Conservation (phyloP, 1,140 invertebrate genomes). For the Drosophila varians region DNA sequence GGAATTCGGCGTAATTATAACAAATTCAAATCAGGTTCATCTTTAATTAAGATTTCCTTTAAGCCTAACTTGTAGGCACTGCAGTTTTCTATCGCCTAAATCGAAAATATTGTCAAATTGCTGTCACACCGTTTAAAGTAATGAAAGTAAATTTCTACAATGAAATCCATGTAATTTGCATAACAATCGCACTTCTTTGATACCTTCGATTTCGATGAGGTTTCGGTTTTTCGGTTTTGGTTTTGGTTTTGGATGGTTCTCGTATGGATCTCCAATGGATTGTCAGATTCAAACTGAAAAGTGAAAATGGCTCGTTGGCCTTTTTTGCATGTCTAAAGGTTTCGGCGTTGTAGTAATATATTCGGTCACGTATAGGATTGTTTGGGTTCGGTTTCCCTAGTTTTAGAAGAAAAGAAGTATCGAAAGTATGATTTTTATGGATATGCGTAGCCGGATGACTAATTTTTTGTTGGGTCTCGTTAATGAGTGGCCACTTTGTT, state of each 20-base stretch:
- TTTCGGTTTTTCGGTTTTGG: too few relatives aligned
- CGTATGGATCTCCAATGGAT: constrained; percentile 1
- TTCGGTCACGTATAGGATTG: constrained; percentile 40
- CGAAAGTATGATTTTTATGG: constrained; percentile 48
- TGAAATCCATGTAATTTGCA: constrained; percentile 69
- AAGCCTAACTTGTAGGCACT: too few relatives aligned
- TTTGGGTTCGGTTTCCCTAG: constrained; percentile 30
- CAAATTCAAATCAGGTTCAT: neutral
- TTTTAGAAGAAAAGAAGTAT: constrained; percentile 32
- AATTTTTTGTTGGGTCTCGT: constrained; percentile 39
- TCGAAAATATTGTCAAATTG: constrained; percentile 6
- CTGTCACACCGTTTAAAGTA: constrained; percentile 52
- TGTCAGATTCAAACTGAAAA: constrained; percentile 54
- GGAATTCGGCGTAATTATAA: neutral
- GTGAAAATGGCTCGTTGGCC: constrained; percentile 65
- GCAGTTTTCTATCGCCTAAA: constrained; percentile 51
- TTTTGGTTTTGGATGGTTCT: constrained; percentile 44
- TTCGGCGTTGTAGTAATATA: constrained; percentile 9
- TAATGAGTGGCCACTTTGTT: constrained; percentile 31
- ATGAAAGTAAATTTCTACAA: constrained; percentile 76
- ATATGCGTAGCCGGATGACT: constrained; percentile 37
- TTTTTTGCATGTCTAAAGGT: constrained; percentile 73
- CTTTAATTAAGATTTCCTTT: constrained; percentile 20
- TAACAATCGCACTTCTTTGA: constrained; percentile 46
- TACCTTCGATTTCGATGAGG: constrained; percentile 24